Evolutionary conservation across 1,140 invertebrate species (phyloP), one percentile per base, ranked within the genome.

Genomic region (Globodera ellingtonae): DNA sequence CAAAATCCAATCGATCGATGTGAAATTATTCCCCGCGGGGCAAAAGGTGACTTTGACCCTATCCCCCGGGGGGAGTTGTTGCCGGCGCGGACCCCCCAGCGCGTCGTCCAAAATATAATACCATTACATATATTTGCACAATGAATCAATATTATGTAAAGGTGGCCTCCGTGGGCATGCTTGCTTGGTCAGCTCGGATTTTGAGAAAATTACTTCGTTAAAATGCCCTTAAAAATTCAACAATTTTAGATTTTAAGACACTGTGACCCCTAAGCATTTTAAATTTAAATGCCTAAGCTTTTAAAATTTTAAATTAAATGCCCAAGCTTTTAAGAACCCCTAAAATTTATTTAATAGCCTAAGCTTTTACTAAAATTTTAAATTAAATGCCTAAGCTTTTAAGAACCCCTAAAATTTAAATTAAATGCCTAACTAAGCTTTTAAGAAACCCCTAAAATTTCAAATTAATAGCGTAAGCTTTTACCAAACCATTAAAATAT

Each of bases 141-240:
- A 62, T 75, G 48, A 75, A 75, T 75, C 73, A 75, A 75, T 75
- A 75, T 46, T 72, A 47, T 75, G 52, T 75, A 62, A 52, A 56
- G 56, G 44, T 62, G 18, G 48, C 6, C 13, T 52, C 7, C 7
- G 44, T 62, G 18, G 48, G 6, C 24, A 0, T 24, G 10, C 50
- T 52, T 13, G 50, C 10, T 7, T 52, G 50, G 50, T 1, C 56
- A 62, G 18, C 15, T 18, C 13, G 18, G 18, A 6, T 18, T 62
- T 62, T 62, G 56, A 52, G 10, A 52, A 52, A 52, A 18, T 6
- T 0, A 18, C 18, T 3, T 62, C 5, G 10, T 18, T 15, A 62
- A 62, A 15, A 18, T 15, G 15, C 13, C 10, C 56, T 18, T 18
- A 13, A 62, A 62, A 15, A 4, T 18, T 0, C 5, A 18, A 18